Percentiles rank a stretch among this genome's conserved stretches.
Evolutionary conservation across 2,888 invertebrate species (phyloP).

Genomic region (Nowickia ferox): DNA sequence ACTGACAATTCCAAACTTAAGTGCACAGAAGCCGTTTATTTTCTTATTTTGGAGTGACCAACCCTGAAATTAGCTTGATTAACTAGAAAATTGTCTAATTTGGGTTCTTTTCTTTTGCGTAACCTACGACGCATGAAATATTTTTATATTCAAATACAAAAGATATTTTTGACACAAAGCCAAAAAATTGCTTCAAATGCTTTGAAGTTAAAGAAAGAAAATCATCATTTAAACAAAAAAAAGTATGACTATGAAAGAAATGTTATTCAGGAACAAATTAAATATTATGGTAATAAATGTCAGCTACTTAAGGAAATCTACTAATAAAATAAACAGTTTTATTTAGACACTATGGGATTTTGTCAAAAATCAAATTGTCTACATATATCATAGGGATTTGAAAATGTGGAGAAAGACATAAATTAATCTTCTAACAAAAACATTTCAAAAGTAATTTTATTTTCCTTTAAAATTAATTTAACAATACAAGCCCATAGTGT

Average conservation of each 20-base stretch:
- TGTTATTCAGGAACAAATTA: constrained; percentile 38
- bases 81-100: constrained; percentile 28
- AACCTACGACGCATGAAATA: constrained; percentile 50
- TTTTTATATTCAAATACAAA: constrained; percentile 20
- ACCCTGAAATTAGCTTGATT: neutral
- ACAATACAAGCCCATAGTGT: neutral
- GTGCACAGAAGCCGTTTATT: neutral
- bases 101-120: constrained; percentile 10
- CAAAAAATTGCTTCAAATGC: constrained; percentile 43
- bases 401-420: neutral
- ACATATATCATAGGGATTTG: neutral
- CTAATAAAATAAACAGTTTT: constrained; percentile 29
- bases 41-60: neutral
- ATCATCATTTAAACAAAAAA: neutral
- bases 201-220: constrained; percentile 26
- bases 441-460: neutral
- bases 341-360: constrained; percentile 14
- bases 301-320: constrained; percentile 13
- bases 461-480: no score
- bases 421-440: neutral
- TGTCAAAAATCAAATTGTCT: neutral
- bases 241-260: neutral
- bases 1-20: neutral
- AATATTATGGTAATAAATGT: constrained; percentile 39
- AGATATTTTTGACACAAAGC: constrained; percentile 34